A percentile compares a stretch with the other conserved stretches of the same genome.
phyloP scores from a whole-genome alignment of 37 sponge, comb jelly and placozoan species.

The Eunapius fragilis region DNA sequence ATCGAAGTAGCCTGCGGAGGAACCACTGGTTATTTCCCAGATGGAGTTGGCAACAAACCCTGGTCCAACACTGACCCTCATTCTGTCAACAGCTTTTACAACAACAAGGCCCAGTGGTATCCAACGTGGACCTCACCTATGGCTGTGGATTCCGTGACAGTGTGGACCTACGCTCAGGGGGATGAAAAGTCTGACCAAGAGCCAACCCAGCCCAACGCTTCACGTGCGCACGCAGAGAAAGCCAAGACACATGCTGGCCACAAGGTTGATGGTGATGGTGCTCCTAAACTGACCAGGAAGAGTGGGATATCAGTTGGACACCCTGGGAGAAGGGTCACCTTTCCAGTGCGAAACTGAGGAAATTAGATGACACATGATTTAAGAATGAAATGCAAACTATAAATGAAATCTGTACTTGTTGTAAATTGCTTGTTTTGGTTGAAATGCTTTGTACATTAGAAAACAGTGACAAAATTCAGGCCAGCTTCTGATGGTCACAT shows the following conservation, averaged over 20 bases:
- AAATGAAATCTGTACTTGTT: too few species aligned
- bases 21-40: constrained; percentile 77
- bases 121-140: constrained; percentile 70
- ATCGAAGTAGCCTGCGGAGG: constrained; percentile 79
- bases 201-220: not conserved
- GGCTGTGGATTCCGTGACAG: constrained; percentile 73
- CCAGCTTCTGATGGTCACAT: too few species aligned
- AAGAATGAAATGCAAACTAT: too few species aligned
- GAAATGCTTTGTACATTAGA: too few species aligned
- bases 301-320: not conserved
- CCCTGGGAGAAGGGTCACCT: not conserved
- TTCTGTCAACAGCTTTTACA: constrained; percentile 68
- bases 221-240: not conserved
- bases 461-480: too few species aligned
- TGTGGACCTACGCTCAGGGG: constrained; percentile 33
- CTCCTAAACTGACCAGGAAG: not conserved
- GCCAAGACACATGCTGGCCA: not conserved
- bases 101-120: constrained; percentile 56
- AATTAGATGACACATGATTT: too few species aligned
- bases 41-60: constrained; percentile 68
- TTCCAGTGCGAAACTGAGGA: too few species aligned
- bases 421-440: too few species aligned
- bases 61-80: constrained; percentile 63
- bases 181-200: not conserved
- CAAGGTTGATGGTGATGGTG: not conserved